phyloP scores from a whole-genome alignment of 2,797 vertebrate species.

The Sebastes itinus region DNA sequence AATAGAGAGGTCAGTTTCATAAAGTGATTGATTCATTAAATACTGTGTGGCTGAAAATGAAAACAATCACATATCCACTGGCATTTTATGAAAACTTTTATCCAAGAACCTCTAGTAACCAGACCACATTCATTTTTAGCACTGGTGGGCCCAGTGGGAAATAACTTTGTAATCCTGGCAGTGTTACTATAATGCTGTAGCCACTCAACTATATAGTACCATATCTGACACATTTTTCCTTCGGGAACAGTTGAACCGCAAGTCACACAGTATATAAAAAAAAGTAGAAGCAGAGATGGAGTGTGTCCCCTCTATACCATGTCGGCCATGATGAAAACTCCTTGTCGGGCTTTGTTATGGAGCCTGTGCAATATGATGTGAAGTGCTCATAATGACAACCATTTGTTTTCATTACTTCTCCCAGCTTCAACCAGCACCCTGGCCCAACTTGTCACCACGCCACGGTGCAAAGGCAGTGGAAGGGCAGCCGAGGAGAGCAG shows the following conservation, averaged over 20 bases:
- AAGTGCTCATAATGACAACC: constrained; percentile 69
- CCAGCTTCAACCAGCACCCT: constrained; percentile 40
- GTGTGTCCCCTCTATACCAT: constrained; percentile 12
- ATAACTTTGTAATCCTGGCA: constrained; percentile 47
- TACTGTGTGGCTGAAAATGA: not conserved
- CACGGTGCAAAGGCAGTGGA: constrained; percentile 24
- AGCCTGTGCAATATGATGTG: constrained; percentile 57
- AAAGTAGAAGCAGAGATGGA: constrained; percentile 52
- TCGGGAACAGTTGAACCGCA: constrained; percentile 51
- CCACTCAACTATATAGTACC: constrained; percentile 28
- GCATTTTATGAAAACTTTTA: constrained; percentile 27
- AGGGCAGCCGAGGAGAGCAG: constrained; percentile 31
- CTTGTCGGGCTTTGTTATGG: constrained; percentile 62
- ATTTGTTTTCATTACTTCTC: constrained; percentile 80
- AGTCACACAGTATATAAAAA: constrained; percentile 51
- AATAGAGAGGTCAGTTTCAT: not conserved
- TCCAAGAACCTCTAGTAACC: constrained; percentile 5
- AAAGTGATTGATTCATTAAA: not conserved
- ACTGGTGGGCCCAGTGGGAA: constrained; percentile 50
- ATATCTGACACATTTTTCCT: constrained; percentile 47
- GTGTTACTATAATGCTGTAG: constrained; percentile 28
- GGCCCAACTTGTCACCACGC: constrained; percentile 50
- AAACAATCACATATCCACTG: constrained; percentile 8
- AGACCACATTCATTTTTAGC: constrained; percentile 21
- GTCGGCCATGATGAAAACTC: constrained; percentile 61